These are phyloP conservation scores for Stenodema calcarata DNA, from an alignment of 2,888 invertebrate genomes.

Conservation along the genomic window DNA sequence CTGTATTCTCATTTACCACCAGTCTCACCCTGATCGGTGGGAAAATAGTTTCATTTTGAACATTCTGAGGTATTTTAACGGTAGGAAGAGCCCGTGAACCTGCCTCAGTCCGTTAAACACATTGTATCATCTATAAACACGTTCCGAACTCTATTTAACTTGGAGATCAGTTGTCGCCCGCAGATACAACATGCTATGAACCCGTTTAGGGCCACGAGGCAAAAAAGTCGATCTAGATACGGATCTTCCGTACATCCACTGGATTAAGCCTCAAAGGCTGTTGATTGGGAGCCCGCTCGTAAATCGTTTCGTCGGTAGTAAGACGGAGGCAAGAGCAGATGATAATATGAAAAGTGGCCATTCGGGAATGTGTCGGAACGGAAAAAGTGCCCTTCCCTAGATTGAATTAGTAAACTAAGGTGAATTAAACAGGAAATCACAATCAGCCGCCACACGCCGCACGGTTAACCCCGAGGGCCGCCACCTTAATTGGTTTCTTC, in stretches of 20 bases:
- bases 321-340: neutral
- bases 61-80: no score
- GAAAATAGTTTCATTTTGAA: no score
- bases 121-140: no score
- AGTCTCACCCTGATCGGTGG: no score
- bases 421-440: conserved; percentile 2
- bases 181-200: neutral
- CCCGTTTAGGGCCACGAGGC: neutral
- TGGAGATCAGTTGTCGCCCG: neutral
- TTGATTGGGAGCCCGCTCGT: neutral
- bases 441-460: neutral
- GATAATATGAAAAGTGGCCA: neutral
- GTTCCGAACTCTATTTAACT: neutral
- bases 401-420: neutral
- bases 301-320: neutral
- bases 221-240: neutral
- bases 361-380: neutral
- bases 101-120: no score
- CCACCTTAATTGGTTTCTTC: conserved; percentile 22
- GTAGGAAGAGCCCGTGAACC: no score
- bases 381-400: neutral
- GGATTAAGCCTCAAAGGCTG: neutral
- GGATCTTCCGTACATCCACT: neutral
- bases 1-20: no score
- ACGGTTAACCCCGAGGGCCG: neutral